Evolutionary conservation across 2,113 vertebrate species (phyloP), one percentile per base, ranked within the genome.

Genomic region (Pygoscelis antarcticus): DNA sequence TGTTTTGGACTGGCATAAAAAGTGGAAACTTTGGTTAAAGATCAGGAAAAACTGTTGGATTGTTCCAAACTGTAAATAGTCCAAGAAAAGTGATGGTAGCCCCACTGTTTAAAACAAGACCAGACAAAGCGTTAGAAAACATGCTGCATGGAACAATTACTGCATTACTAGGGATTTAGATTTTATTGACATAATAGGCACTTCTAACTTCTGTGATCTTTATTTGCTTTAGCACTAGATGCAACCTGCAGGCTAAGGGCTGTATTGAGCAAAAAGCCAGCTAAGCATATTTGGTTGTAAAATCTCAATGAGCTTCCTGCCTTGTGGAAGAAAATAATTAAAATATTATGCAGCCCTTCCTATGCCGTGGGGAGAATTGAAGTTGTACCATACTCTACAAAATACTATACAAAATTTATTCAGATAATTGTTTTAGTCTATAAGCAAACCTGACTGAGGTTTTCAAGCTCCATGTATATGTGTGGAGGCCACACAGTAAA

Each of bases 161-260:
- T 96, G 91, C 83, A 96, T 97, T 97, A 96, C 89, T 49, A 89
- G 95, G 93, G 93, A 94, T 96, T 96, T 96, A 92, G 90, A 96
- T 97, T 97, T 97, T 97, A 97, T 95, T 97, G 95, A 88, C 92
- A 96, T 96, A 96, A 96, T 96, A 96, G 94, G 87, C 94, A 96
- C 93, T 91, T 97, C 93, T 93, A 60, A 97, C 86, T 96, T 96
- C 78, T 96, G 78, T 96, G 87, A 93, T 97, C 93, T 97, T 97
- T 95, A 93, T 97, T 97, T 97, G 89, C 74, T 97, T 95, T 97
- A 96, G 89, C 68, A 85, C 78, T 87, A 92, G 83, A 93, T 94
- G 87, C 93, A 97, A 96, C 93, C 91, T 96, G 93, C 87, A 94
- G 90, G 97, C 86, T 96, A 94, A 96, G 51, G 65, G 80, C 94